These are phyloP conservation scores for Strongylocentrotus purpuratus DNA, from an alignment of 35 echinoderm and acorn worm species.

Conservation along the genomic window DNA sequence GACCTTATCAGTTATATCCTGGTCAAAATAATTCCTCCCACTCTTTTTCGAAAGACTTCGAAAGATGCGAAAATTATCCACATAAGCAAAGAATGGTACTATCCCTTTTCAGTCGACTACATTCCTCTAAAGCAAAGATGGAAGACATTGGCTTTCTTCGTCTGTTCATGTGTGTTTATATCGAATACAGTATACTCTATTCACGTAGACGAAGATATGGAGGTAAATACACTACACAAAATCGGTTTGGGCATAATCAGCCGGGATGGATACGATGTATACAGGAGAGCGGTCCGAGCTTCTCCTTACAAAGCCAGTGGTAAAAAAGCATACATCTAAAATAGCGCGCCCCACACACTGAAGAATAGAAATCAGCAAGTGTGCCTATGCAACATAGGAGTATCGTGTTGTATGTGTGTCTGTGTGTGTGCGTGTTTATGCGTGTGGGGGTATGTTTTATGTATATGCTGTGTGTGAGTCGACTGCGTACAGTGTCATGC, in stretches of 20 bases:
- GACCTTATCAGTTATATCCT: neutral
- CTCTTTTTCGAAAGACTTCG: neutral
- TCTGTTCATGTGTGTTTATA: neutral
- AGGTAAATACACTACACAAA: neutral
- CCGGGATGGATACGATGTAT: neutral
- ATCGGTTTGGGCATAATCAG: neutral
- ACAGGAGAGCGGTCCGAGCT: neutral
- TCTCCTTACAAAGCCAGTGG: neutral
- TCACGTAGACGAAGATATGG: neutral
- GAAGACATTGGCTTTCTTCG: neutral
- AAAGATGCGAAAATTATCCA: neutral
- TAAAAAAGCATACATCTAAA: neutral
- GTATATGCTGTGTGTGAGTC: neutral
- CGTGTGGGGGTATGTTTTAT: neutral
- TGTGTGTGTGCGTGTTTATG: too few relatives aligned
- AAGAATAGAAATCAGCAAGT: constrained; percentile 11
- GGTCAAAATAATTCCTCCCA: neutral
- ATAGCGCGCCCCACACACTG: neutral
- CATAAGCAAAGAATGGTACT: neutral
- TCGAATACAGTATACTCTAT: neutral
- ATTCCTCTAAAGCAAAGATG: neutral
- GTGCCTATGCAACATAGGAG: too few relatives aligned
- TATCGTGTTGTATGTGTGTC: too few relatives aligned
- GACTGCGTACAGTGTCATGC: neutral
- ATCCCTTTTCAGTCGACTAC: neutral